Evolutionary conservation across 1,140 invertebrate genomes (phyloP).

Genomic region (Drosophila pruinosa): DNA sequence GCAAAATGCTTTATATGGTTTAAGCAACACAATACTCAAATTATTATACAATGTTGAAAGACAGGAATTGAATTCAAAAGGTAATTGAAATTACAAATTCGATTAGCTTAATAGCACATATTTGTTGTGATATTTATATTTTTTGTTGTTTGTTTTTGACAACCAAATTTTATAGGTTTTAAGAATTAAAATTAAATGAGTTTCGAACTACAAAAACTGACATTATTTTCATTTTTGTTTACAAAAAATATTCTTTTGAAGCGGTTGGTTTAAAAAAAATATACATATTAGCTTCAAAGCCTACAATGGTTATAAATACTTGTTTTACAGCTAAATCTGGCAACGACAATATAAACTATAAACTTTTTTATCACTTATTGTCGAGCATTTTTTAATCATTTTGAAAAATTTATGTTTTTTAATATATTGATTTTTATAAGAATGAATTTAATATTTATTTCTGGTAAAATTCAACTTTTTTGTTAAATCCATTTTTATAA

Average conservation of each 20-base stretch:
- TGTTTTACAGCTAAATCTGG: slow-evolving; percentile 27
- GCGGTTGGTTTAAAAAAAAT: slow-evolving; percentile 16
- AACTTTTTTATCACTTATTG: slow-evolving; percentile 21
- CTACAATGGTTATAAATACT: slow-evolving; percentile 35
- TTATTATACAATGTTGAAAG: slow-evolving; percentile 12
- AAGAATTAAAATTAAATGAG: slow-evolving; percentile 1
- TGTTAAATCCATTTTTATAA: slow-evolving; percentile 1
- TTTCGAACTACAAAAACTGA: slow-evolving; percentile 16
- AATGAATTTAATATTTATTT: background rate
- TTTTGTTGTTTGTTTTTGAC: slow-evolving; percentile 1
- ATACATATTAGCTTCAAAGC: slow-evolving; percentile 28
- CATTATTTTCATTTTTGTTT: background rate
- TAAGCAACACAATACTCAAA: slow-evolving; percentile 17
- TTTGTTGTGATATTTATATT: slow-evolving; percentile 5
- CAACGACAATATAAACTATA: slow-evolving; percentile 31
- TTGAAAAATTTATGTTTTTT: slow-evolving; percentile 7
- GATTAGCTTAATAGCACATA: slow-evolving; percentile 15
- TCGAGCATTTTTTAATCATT: slow-evolving; percentile 8
- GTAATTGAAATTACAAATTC: slow-evolving; percentile 17
- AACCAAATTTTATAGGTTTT: slow-evolving; percentile 8
- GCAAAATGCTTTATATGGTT: slow-evolving; percentile 24
- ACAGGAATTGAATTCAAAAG: slow-evolving; percentile 18
- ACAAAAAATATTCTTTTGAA: slow-evolving; percentile 9
- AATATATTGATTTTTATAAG: background rate
- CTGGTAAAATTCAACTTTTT: background rate